Conservation (phyloP, 2,888 invertebrate genomes). For the Leptura quadrifasciata region DNA sequence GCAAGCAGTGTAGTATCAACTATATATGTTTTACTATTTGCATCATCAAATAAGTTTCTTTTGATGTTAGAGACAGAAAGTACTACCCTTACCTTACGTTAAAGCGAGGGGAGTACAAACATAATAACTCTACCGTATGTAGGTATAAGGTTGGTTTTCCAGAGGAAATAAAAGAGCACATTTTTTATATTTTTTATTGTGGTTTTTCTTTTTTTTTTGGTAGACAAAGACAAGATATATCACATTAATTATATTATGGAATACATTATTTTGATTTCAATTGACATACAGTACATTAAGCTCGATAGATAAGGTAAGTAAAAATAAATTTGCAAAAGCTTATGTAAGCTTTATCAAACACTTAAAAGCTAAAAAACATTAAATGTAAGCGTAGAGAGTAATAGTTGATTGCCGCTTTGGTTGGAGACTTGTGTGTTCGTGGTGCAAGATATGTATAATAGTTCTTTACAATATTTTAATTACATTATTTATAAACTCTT, state of each 20-base stretch:
- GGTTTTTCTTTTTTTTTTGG: constrained; percentile 35
- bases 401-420: constrained; percentile 50
- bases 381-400: constrained; percentile 45
- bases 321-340: constrained; percentile 55
- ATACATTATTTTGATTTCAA: constrained; percentile 68
- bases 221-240: constrained; percentile 64
- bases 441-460: constrained; percentile 58
- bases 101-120: too few species aligned
- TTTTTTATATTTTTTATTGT: background rate
- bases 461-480: constrained; percentile 30
- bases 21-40: too few species aligned
- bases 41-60: too few species aligned
- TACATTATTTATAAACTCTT: constrained; percentile 22
- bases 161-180: background rate
- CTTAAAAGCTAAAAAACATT: constrained; percentile 52
- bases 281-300: constrained; percentile 74
- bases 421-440: constrained; percentile 47
- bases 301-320: constrained; percentile 67
- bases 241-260: constrained; percentile 64
- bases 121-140: too few species aligned
- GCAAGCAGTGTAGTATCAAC: too few species aligned
- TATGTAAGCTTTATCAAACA: constrained; percentile 59
- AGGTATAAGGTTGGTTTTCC: too few species aligned
- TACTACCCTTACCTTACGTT: too few species aligned
- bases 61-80: too few species aligned